A percentile compares a stretch with the other conserved stretches of the same genome.
Evolutionary conservation across 2,113 vertebrate species (phyloP).

Genomic region (Rhinolophus ferrumequinum): DNA sequence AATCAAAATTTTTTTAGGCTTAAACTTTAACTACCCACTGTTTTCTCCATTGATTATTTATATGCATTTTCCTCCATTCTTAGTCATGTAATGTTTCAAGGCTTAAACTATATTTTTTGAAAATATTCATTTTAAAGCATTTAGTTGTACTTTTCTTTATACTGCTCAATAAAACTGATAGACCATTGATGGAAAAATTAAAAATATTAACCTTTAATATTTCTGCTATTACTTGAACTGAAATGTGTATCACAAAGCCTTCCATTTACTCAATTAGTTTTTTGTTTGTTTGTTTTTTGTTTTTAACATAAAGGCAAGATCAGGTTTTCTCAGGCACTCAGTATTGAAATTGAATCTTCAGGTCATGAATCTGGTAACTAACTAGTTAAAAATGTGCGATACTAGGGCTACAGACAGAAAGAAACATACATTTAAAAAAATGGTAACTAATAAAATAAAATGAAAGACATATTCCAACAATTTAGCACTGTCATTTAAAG

Average conservation of each 20-base stretch:
- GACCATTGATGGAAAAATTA: not conserved
- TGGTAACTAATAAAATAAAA: slow-evolving; percentile 28
- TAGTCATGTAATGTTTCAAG: not conserved
- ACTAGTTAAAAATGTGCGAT: slow-evolving; percentile 19
- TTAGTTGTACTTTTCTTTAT: not conserved
- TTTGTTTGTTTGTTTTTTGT: too few relatives aligned
- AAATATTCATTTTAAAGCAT: not conserved
- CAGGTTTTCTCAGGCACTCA: not conserved
- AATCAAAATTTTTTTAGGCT: not conserved
- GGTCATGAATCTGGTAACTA: not conserved
- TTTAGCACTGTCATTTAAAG: slow-evolving; percentile 52
- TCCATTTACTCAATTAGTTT: not conserved
- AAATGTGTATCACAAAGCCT: not conserved
- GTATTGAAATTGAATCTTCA: slow-evolving; percentile 3
- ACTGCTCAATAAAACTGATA: not conserved
- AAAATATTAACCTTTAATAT: not conserved
- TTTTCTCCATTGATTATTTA: not conserved
- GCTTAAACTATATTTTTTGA: not conserved
- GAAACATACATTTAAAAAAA: not conserved
- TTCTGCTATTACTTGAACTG: not conserved
- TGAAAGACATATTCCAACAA: not conserved
- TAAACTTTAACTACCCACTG: not conserved
- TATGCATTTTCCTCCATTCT: not conserved
- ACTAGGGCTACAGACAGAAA: not conserved
- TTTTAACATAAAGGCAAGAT: not conserved